These are phyloP conservation scores for Scomberomorus guttatus DNA, from an alignment of 2,797 vertebrate genomes.

Conservation along the genomic window DNA sequence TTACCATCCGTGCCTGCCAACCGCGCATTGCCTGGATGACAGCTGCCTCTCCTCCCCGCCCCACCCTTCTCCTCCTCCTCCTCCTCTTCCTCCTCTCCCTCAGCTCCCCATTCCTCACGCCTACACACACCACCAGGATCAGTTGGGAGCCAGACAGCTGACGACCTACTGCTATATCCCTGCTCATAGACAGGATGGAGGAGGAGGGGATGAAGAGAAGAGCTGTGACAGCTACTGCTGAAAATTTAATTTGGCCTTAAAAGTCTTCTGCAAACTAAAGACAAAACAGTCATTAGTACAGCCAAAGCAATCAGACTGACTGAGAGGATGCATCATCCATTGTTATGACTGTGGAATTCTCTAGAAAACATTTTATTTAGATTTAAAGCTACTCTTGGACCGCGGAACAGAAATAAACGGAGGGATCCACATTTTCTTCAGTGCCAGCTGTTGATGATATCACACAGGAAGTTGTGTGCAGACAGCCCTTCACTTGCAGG, in stretches of 20 bases:
- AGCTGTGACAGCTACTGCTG: constrained; percentile 67
- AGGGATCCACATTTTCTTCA: too few species aligned
- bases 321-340: background rate
- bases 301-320: background rate
- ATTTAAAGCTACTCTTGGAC: background rate
- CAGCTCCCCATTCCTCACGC: background rate
- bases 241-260: constrained; percentile 11
- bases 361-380: background rate
- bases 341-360: background rate
- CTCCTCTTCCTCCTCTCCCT: background rate
- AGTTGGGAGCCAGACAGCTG: constrained; percentile 40
- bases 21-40: background rate
- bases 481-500: background rate
- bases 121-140: constrained; percentile 27
- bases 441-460: background rate
- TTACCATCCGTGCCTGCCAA: constrained; percentile 4
- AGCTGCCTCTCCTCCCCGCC: background rate
- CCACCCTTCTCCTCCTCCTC: background rate
- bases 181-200: constrained; percentile 44
- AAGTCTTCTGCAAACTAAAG: background rate
- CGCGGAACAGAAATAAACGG: too few species aligned
- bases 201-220: constrained; percentile 7
- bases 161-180: constrained; percentile 58
- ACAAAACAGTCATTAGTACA: background rate
- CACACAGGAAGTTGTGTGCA: background rate